These are phyloP conservation scores for Pteronura brasiliensis DNA, from an alignment of 2,113 vertebrate genomes.

Conservation along the genomic window DNA sequence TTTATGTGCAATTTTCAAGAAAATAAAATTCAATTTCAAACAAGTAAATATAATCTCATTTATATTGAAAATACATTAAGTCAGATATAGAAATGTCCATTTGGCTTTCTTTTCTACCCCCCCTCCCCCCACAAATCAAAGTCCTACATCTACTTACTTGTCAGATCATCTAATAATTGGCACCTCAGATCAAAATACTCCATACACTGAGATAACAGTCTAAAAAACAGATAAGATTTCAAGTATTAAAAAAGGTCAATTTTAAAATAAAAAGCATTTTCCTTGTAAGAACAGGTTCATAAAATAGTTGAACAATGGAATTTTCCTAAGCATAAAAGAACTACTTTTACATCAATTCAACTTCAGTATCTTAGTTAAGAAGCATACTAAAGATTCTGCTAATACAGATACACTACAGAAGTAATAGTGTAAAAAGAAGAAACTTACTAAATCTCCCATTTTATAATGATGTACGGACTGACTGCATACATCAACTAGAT, in stretches of 20 bases:
- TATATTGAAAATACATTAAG: background rate
- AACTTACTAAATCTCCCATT: background rate
- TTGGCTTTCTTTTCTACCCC: background rate
- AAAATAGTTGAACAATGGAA: background rate
- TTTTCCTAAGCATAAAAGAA: constrained; percentile 12
- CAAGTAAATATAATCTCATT: background rate
- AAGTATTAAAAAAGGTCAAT: constrained; percentile 29
- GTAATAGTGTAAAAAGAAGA: background rate
- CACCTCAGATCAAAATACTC: constrained; percentile 99
- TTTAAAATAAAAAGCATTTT: constrained; percentile 50
- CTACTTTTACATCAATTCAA: background rate
- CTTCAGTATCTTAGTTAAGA: background rate
- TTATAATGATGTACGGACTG: background rate
- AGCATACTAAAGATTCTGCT: background rate
- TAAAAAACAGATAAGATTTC: constrained; percentile 72
- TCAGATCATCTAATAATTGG: constrained; percentile 96
- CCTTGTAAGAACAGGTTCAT: constrained; percentile 7
- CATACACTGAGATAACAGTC: constrained; percentile 96
- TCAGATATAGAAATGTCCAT: background rate
- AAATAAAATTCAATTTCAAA: constrained; percentile 34
- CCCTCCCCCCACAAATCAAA: background rate
- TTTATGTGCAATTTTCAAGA: background rate
- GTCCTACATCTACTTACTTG: constrained; percentile 87
- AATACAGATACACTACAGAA: background rate
- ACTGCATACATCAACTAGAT: background rate